These are phyloP conservation scores for Ennomos erosarius DNA, from an alignment of 2,888 invertebrate species.

Conservation along the genomic window DNA sequence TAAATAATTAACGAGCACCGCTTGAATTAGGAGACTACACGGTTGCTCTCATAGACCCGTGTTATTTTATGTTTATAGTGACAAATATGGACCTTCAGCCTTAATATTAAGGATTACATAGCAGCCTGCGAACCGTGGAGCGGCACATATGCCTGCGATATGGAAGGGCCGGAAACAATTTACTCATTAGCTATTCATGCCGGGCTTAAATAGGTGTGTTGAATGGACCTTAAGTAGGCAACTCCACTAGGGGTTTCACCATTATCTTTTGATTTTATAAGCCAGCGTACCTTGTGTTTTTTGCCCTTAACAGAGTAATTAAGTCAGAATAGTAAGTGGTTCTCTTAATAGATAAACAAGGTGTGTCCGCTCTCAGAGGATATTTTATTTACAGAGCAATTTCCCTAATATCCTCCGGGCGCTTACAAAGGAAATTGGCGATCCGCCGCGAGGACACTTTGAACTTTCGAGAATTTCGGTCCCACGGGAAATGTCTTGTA, in stretches of 20 bases:
- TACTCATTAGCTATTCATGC: slow-evolving; percentile 59
- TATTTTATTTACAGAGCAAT: slow-evolving; percentile 66
- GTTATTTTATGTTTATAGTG: slow-evolving; percentile 63
- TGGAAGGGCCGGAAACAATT: slow-evolving; percentile 51
- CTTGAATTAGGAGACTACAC: slow-evolving; percentile 60
- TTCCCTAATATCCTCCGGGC: slow-evolving; percentile 65
- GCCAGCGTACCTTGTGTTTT: slow-evolving; percentile 1
- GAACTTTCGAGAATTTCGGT: slow-evolving; percentile 56
- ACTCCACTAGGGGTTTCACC: slow-evolving; percentile 12
- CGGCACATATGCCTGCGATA: slow-evolving; percentile 44
- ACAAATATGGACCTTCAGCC: slow-evolving; percentile 59
- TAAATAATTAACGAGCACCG: slow-evolving; percentile 71
- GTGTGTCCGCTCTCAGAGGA: slow-evolving; percentile 45
- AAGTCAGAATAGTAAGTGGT: slow-evolving; percentile 19
- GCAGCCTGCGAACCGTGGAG: slow-evolving; percentile 37
- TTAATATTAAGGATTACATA: slow-evolving; percentile 52
- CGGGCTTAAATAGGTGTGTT: slow-evolving; percentile 45
- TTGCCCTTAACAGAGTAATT: slow-evolving; percentile 16
- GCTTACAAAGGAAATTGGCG: slow-evolving; percentile 66
- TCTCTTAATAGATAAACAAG: slow-evolving; percentile 44
- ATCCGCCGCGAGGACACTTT: slow-evolving; percentile 59
- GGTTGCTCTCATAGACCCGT: slow-evolving; percentile 51
- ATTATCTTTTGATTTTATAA: slow-evolving; percentile 34
- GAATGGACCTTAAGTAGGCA: slow-evolving; percentile 36
- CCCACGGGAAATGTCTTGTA: slow-evolving; percentile 47